A percentile compares a stretch with the other conserved stretches of the same genome.
These are phyloP conservation scores for Drosophila limbata DNA, from an alignment of 2,888 invertebrate genomes.

Conservation along the genomic window DNA sequence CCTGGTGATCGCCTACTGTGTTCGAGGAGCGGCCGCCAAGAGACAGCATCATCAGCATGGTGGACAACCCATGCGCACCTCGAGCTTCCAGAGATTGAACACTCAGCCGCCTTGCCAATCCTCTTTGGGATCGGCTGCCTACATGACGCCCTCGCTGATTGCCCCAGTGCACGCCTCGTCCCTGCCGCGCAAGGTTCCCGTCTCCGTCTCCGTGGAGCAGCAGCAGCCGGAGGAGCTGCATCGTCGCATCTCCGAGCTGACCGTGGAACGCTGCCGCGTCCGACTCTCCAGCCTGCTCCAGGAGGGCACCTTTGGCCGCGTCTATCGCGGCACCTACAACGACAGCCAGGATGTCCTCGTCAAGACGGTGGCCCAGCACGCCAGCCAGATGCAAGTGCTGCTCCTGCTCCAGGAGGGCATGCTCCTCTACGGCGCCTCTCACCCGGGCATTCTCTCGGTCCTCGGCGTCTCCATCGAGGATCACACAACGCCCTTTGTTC, in stretches of 20 bases:
- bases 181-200: slow-evolving; percentile 81
- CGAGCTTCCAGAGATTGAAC: slow-evolving; percentile 85
- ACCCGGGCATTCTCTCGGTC: slow-evolving; percentile 92
- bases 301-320: slow-evolving; percentile 95
- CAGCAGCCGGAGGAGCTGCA: slow-evolving; percentile 84
- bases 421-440: slow-evolving; percentile 88
- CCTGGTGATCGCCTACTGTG: slow-evolving; percentile 84
- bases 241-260: slow-evolving; percentile 85
- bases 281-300: slow-evolving; percentile 91
- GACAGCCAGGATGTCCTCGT: slow-evolving; percentile 91
- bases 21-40: slow-evolving; percentile 84
- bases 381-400: slow-evolving; percentile 94
- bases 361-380: slow-evolving; percentile 96
- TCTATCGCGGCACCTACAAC: slow-evolving; percentile 93
- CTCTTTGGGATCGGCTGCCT: slow-evolving; percentile 73
- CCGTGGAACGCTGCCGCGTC: slow-evolving; percentile 89
- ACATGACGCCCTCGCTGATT: slow-evolving; percentile 83
- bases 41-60: slow-evolving; percentile 82
- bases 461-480: slow-evolving; percentile 96
- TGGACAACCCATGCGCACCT: slow-evolving; percentile 85
- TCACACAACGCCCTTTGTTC: slow-evolving; percentile 93
- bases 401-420: slow-evolving; percentile 91
- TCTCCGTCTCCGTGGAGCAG: slow-evolving; percentile 68
- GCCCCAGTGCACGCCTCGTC: slow-evolving; percentile 82
- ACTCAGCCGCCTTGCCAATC: slow-evolving; percentile 82